Base-by-base conservation (phyloP, 2,888 invertebrate species). In the Germaria angustata region DNA sequence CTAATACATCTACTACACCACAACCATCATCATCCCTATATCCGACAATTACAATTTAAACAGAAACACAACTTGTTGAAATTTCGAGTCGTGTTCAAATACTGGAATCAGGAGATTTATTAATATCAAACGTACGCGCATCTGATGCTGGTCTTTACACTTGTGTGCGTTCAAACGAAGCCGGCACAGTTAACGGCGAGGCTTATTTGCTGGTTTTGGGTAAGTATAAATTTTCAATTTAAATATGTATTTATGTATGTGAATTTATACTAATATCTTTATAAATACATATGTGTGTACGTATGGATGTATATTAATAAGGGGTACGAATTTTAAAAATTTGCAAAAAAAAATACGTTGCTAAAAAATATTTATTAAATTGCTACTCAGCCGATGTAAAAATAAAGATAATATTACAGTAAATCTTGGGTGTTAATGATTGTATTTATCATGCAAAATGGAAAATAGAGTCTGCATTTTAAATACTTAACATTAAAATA, bases 111-210 rank as follows among this genome's bases (percentile, higher is more conserved):
- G 97, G 97, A 41, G 97, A 97, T 92, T 93, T 99, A 86, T 92
- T 98, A 86, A 96, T 99, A 85, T 95, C 97, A 6, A 95, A 96
- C 80, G 95, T 97, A 2, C 94, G 95, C 82, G 94, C 95, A 84
- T 92, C 93, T 28, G 98, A 99, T 91, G 95, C 95, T 81, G 99
- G 98, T 28, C 94, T 95, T 89, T 99, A 98, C 91, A 95, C 95
- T 9, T 99, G 98, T 90, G 92, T 95, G 57, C 94, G 98, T 81
- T 93, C 95, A 65, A 99, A 99, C 90, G 96, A 96, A 91, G 97
- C 97, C 68, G 99, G 98, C 49, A 94, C 94, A 84, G 95, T 96
- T 34, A 94, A 95, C 85, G 97, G 95, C 75, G 95, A 96, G 86
- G 98, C 96, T 49, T 95, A 94, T 90, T 93, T 98, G 78, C 93